Conservation (phyloP, 64 coral and sea anemone genomes). For the Astreopora myriophthalma region DNA sequence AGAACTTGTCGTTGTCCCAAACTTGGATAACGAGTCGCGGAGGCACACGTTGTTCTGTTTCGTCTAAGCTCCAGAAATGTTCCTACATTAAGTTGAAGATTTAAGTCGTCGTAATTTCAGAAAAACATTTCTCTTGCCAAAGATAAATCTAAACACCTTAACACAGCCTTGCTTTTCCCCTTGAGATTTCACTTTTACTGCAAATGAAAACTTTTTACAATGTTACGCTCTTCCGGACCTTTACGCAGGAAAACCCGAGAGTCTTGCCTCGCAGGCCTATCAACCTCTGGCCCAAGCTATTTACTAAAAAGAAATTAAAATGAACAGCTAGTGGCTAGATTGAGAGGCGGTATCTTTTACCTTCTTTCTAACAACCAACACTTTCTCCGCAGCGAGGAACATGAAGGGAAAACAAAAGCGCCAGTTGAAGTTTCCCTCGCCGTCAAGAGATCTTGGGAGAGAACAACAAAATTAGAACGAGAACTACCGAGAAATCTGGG, state of each 20-base stretch:
- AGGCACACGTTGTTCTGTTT: conserved; percentile 86
- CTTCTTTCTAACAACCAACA: conserved; percentile 66
- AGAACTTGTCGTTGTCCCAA: conserved; percentile 95
- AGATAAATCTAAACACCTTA: too few relatives aligned
- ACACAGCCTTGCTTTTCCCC: too few relatives aligned
- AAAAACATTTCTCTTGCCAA: too few relatives aligned
- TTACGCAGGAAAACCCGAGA: too few relatives aligned
- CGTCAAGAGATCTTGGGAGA: conserved; percentile 51
- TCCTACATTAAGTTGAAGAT: conserved; percentile 25
- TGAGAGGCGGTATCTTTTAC: too few relatives aligned
- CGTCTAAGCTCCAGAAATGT: conserved; percentile 92
- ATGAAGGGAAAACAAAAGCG: conserved; percentile 70
- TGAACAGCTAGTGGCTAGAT: not conserved
- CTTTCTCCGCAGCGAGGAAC: conserved; percentile 72
- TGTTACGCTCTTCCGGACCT: too few relatives aligned
- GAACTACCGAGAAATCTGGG: not conserved
- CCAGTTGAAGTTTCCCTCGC: conserved; percentile 81
- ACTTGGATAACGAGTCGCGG: conserved; percentile 78
- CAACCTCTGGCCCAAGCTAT: too few relatives aligned
- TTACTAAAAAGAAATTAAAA: not conserved
- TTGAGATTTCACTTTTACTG: too few relatives aligned
- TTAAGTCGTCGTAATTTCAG: not conserved
- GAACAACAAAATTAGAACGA: not conserved
- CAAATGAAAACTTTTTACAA: too few relatives aligned
- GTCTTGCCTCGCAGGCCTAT: too few relatives aligned